phyloP scores from a whole-genome alignment of 2,113 vertebrate species.

The Lepus timidus region DNA sequence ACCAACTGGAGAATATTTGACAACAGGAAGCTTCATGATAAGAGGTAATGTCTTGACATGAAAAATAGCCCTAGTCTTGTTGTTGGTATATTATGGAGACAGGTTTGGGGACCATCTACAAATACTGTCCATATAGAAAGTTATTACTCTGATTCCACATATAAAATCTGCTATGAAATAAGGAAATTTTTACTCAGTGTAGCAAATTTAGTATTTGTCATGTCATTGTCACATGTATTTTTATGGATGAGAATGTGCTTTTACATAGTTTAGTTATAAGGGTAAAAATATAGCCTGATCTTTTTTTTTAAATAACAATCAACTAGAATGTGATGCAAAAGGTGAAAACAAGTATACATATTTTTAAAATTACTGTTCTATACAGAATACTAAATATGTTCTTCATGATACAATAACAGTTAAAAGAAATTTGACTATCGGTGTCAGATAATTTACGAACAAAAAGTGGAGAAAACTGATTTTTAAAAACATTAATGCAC shows the following conservation, averaged over 20 bases:
- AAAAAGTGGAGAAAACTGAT: constrained; percentile 1
- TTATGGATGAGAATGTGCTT: constrained; percentile 48
- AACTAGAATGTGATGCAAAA: constrained; percentile 20
- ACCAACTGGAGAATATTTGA: constrained; percentile 98
- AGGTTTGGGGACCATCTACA: constrained; percentile 6
- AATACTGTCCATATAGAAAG: constrained; percentile 1
- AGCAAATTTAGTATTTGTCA: constrained; percentile 33
- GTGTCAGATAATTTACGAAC: constrained; percentile 38
- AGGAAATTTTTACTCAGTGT: constrained; percentile 1
- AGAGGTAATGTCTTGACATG: constrained; percentile 90
- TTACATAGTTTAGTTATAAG: constrained; percentile 51
- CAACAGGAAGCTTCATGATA: constrained; percentile 99
- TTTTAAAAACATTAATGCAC: constrained; percentile 43
- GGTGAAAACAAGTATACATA: neutral
- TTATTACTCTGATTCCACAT: neutral
- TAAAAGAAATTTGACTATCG: neutral
- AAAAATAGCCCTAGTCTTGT: neutral
- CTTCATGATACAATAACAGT: constrained; percentile 21
- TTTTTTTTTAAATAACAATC: constrained; percentile 50
- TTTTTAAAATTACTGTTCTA: constrained; percentile 43
- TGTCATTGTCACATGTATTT: neutral
- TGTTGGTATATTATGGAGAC: constrained; percentile 1
- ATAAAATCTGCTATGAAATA: constrained; percentile 43
- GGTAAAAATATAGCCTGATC: neutral
- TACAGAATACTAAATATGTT: constrained; percentile 21